Percentiles rank a stretch among this genome's conserved stretches.
Conservation (phyloP, 2,797 vertebrate species). For the Liasis olivaceus region DNA sequence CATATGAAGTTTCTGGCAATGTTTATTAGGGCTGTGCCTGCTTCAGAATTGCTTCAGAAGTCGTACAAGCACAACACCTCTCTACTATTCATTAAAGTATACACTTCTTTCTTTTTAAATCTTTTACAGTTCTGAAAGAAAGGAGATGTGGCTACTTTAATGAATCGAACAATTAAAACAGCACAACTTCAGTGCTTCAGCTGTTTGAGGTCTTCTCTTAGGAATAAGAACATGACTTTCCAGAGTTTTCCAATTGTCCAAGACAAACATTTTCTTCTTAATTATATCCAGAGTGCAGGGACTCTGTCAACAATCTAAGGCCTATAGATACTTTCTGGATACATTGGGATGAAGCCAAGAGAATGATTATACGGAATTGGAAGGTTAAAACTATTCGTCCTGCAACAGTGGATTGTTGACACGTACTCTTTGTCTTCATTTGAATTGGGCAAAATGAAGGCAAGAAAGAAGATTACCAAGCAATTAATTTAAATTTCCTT, state of each 20-base stretch:
- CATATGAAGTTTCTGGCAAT: too few species aligned
- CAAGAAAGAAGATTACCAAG: not conserved
- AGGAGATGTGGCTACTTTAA: not conserved
- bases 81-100: not conserved
- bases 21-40: too few species aligned
- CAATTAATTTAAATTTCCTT: not conserved
- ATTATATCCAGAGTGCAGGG: not conserved
- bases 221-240: not conserved
- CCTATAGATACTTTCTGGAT: not conserved
- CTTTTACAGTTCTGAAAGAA: not conserved
- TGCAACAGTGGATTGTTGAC: not conserved
- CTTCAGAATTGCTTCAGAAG: too few species aligned
- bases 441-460: not conserved
- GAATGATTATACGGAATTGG: not conserved
- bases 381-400: not conserved
- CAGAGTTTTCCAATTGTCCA: not conserved
- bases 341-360: not conserved
- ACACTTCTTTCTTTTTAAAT: not conserved
- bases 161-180: not conserved
- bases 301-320: not conserved
- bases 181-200: not conserved
- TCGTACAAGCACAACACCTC: not conserved
- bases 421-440: not conserved
- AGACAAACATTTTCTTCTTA: not conserved
- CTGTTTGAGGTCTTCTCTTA: not conserved